phyloP scores from a whole-genome alignment of 2,888 invertebrate species.

The Cepaea hortensis region DNA sequence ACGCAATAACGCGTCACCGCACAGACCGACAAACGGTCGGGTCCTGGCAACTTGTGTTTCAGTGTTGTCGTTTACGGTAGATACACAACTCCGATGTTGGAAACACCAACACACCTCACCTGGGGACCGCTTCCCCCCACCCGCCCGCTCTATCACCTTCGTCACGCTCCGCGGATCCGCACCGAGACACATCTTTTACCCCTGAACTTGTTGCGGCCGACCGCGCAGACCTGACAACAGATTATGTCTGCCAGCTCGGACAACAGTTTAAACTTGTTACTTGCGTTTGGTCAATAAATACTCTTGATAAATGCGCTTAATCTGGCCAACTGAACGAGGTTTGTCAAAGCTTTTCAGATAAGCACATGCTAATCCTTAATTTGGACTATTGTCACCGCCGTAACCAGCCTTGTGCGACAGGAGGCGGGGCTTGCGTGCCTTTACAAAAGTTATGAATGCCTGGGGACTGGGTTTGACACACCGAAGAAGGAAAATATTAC shows the following conservation, averaged over 20 bases:
- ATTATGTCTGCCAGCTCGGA: neutral
- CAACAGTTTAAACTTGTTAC: neutral
- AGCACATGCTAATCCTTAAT: neutral
- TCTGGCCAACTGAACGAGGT: too few relatives aligned
- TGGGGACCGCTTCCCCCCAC: neutral
- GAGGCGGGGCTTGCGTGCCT: too few relatives aligned
- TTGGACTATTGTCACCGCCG: neutral
- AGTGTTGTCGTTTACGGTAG: neutral
- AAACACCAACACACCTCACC: neutral
- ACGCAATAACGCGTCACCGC: too few relatives aligned
- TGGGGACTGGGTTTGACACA: too few relatives aligned
- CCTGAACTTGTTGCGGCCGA: slow-evolving; percentile 16
- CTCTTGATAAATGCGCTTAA: neutral
- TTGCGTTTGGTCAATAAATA: slow-evolving; percentile 2
- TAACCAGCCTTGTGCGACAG: too few relatives aligned
- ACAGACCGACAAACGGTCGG: too few relatives aligned
- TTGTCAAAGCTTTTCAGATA: neutral
- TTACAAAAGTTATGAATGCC: too few relatives aligned
- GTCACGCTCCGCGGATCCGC: slow-evolving; percentile 10
- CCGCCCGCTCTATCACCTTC: neutral
- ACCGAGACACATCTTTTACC: neutral
- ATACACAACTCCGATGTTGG: too few relatives aligned
- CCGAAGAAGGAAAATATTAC: too few relatives aligned
- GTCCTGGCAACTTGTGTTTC: neutral
- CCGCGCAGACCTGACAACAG: slow-evolving; percentile 10